Conservation (phyloP, 37 sponge, comb jelly and placozoan species). For the Cladorhizidae sp. region DNA sequence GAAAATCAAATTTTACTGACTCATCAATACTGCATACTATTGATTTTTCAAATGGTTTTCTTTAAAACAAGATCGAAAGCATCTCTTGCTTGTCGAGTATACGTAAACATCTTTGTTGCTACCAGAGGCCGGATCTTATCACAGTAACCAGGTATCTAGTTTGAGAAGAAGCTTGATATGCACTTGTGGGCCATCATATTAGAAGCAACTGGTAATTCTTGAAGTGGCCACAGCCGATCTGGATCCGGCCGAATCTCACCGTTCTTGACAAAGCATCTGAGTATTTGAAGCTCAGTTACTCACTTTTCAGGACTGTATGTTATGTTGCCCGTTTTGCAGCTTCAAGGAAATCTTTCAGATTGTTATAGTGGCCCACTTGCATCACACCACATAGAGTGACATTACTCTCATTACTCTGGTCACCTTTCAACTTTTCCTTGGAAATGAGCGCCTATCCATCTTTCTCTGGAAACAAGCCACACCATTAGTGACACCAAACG, state of each 20-base stretch:
- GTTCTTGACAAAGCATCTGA: neutral
- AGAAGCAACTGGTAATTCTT: neutral
- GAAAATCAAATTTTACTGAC: neutral
- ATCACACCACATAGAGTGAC: neutral
- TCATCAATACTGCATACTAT: too few species aligned
- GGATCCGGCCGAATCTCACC: neutral
- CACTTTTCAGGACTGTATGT: conserved; percentile 11
- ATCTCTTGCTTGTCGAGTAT: neutral
- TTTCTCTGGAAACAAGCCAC: neutral
- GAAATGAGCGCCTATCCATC: neutral
- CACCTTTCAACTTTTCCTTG: neutral
- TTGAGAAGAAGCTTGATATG: neutral
- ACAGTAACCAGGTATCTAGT: neutral
- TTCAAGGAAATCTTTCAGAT: neutral
- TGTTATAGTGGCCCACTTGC: neutral
- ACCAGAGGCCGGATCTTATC: neutral
- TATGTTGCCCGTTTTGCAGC: neutral
- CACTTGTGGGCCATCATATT: neutral
- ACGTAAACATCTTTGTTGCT: neutral
- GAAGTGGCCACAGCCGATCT: neutral
- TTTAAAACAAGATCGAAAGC: too few species aligned
- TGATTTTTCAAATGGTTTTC: too few species aligned
- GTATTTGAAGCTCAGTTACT: neutral
- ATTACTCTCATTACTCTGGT: neutral
- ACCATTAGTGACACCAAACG: too few species aligned